phyloP scores from a whole-genome alignment of 2,888 invertebrate genomes.

The Campoplex capitator region DNA sequence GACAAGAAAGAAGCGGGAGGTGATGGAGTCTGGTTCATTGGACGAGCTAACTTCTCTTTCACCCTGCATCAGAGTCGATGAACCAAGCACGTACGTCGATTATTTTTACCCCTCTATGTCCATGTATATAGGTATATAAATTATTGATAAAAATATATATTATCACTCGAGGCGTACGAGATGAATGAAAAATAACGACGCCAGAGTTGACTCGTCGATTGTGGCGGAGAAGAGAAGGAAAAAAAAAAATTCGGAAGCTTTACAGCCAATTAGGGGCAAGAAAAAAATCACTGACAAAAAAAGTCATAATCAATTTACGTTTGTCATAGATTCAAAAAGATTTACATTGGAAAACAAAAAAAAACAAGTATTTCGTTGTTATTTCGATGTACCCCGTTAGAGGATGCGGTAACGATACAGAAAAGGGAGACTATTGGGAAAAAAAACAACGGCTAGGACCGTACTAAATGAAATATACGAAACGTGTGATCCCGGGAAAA shows the following conservation, averaged over 20 bases:
- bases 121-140: background rate
- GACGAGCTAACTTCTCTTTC: conserved; percentile 44
- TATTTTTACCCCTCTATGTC: conserved; percentile 16
- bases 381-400: background rate
- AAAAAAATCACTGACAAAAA: background rate
- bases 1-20: conserved; percentile 50
- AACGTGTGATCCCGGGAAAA: background rate
- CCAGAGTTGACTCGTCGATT: background rate
- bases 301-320: background rate
- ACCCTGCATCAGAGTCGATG: conserved; percentile 34
- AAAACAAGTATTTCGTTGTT: background rate
- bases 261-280: background rate
- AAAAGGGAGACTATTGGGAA: background rate
- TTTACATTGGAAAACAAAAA: background rate
- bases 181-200: background rate
- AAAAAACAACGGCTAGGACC: background rate
- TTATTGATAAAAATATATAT: background rate
- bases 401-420: background rate
- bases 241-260: background rate
- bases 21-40: conserved; percentile 30
- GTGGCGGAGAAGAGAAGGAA: background rate
- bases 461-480: background rate
- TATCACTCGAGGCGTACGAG: background rate
- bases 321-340: background rate
- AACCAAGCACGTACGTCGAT: conserved; percentile 46